Conservation (phyloP, 2,888 invertebrate genomes). For the Pristionchus japonicus region DNA sequence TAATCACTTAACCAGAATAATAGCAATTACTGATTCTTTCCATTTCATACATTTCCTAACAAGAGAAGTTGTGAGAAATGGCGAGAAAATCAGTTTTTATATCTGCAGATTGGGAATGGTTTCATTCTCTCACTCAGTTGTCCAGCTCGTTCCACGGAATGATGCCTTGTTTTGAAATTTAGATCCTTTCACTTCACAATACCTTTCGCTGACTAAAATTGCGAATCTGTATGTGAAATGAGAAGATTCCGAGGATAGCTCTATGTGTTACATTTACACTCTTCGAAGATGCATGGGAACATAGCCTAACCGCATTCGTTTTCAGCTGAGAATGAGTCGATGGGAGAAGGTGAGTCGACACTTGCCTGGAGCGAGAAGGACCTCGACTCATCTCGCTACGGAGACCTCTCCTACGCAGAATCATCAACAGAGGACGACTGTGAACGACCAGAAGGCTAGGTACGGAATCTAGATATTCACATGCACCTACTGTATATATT, state of each 20-base stretch:
- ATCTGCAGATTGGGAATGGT: not conserved
- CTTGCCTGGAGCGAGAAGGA: conserved; percentile 34
- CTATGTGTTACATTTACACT: not conserved
- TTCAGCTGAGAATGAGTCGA: conserved; percentile 48
- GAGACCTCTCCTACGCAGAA: conserved; percentile 46
- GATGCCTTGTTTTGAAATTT: not conserved
- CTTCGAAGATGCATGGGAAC: not conserved
- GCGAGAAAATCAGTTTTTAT: too few relatives aligned
- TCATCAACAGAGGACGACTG: conserved; percentile 50
- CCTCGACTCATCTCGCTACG: conserved; percentile 44
- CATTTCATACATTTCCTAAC: too few relatives aligned
- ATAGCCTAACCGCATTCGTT: not conserved
- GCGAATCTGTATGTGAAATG: not conserved
- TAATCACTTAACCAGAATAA: not conserved
- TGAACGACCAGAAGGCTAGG: conserved; percentile 73
- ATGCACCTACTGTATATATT: too few relatives aligned
- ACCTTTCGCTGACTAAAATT: not conserved
- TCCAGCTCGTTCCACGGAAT: not conserved
- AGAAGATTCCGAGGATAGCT: not conserved
- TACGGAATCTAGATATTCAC: too few relatives aligned
- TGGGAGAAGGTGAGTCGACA: conserved; percentile 47
- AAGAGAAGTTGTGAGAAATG: too few relatives aligned
- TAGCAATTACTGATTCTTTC: too few relatives aligned
- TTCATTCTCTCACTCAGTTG: not conserved
- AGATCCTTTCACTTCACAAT: not conserved